phyloP scores from a whole-genome alignment of 2,888 invertebrate genomes.

The Arrhopalites spinosus region DNA sequence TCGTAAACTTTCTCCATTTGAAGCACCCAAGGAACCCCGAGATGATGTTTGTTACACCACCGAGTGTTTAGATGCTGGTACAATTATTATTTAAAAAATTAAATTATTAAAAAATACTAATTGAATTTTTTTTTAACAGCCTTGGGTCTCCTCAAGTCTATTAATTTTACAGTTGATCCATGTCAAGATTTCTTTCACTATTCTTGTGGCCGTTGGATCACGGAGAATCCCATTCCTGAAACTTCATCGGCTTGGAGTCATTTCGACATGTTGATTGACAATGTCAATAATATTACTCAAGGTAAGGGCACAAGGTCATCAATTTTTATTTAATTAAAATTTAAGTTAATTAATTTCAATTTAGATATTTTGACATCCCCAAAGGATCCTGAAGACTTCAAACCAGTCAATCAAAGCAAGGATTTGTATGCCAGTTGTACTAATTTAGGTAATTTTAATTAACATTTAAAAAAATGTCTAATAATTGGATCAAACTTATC shows the following conservation, averaged over 20 bases:
- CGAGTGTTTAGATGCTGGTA: slow-evolving; percentile 38
- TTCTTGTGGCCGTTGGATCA: slow-evolving; percentile 50
- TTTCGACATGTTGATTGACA: slow-evolving; percentile 45
- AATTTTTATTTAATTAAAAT: neutral
- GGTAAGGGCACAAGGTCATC: slow-evolving; percentile 34
- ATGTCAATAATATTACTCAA: slow-evolving; percentile 48
- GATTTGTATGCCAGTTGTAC: slow-evolving; percentile 45
- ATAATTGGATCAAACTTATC: too few species aligned
- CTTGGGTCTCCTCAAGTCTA: slow-evolving; percentile 43
- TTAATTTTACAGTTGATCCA: slow-evolving; percentile 48
- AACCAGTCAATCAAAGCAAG: slow-evolving; percentile 52
- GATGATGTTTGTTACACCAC: slow-evolving; percentile 36
- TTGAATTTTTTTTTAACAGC: slow-evolving; percentile 44
- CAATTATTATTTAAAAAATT: neutral
- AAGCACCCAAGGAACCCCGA: neutral
- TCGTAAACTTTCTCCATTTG: slow-evolving; percentile 16
- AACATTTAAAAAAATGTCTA: neutral
- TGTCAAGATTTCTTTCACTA: slow-evolving; percentile 52
- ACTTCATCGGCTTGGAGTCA: slow-evolving; percentile 43
- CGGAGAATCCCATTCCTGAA: slow-evolving; percentile 43
- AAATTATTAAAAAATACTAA: too few species aligned
- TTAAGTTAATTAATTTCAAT: neutral
- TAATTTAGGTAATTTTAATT: slow-evolving; percentile 30
- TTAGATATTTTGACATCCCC: slow-evolving; percentile 42
- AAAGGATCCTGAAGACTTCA: slow-evolving; percentile 38